A percentile compares a stretch with the other conserved stretches of the same genome.
Evolutionary conservation across 2,888 invertebrate genomes (phyloP).

Genomic region (Ichneumoninae sp.): DNA sequence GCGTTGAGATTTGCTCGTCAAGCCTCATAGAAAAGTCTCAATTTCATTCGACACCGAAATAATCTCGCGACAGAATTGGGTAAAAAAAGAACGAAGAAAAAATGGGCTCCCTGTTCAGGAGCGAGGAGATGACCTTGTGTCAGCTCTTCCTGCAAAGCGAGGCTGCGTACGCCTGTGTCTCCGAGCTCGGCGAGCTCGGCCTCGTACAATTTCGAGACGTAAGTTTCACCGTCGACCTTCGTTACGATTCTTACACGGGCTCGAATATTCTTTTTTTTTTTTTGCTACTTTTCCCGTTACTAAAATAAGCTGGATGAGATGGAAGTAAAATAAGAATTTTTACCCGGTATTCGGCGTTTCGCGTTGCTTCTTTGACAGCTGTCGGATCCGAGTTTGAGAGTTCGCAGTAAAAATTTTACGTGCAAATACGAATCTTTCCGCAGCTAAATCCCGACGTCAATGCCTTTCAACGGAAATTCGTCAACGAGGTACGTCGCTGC

Average conservation of each 20-base stretch:
- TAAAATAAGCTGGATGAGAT: neutral
- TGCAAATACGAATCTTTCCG: conserved; percentile 68
- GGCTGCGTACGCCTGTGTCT: conserved; percentile 99
- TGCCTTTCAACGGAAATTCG: conserved; percentile 99
- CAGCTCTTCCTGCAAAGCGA: conserved; percentile 99
- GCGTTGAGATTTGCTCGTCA: conserved; percentile 41
- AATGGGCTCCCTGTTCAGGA: conserved; percentile 97
- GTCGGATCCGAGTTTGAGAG: neutral
- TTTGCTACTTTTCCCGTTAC: neutral
- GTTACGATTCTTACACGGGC: neutral
- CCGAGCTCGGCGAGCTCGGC: conserved; percentile 98
- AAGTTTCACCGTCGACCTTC: conserved; percentile 84
- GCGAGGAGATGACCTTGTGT: conserved; percentile 99
- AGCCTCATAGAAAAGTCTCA: neutral
- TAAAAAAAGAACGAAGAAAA: conserved; percentile 69
- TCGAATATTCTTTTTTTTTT: conserved; percentile 17
- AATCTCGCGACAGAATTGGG: neutral
- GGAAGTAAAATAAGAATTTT: neutral
- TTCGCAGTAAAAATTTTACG: too few relatives aligned
- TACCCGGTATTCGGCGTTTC: neutral
- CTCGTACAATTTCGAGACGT: conserved; percentile 98
- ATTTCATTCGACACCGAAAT: conserved; percentile 1
- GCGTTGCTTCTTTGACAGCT: neutral
- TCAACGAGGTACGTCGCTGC: conserved; percentile 98
- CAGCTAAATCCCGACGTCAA: conserved; percentile 99